These are phyloP conservation scores for Eupithecia dodoneata DNA, from an alignment of 2,888 invertebrate genomes.

Conservation along the genomic window DNA sequence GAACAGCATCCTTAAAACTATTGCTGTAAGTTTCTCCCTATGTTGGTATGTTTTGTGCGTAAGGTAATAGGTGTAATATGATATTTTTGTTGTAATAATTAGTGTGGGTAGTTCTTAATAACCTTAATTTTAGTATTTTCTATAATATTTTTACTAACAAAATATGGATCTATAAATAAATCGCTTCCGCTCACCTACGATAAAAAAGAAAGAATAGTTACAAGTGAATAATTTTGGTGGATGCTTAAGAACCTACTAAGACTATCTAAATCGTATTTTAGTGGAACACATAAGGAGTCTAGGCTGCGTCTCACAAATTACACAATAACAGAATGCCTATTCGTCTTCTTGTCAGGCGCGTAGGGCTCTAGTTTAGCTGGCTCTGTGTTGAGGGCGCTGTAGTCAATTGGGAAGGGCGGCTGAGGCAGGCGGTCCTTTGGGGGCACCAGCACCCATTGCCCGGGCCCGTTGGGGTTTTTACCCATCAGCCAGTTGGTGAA, in stretches of 20 bases:
- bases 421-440: constrained; percentile 81
- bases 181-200: too few relatives aligned
- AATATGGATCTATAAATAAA: too few relatives aligned
- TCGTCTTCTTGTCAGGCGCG: constrained; percentile 87
- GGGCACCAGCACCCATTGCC: constrained; percentile 89
- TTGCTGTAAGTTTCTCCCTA: too few relatives aligned
- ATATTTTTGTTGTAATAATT: too few relatives aligned
- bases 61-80: too few relatives aligned
- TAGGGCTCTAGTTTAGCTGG: constrained; percentile 89
- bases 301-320: constrained; percentile 47
- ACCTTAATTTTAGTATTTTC: too few relatives aligned
- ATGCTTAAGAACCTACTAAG: background rate
- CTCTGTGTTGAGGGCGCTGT: constrained; percentile 89
- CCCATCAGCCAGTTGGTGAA: constrained; percentile 90
- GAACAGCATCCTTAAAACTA: too few relatives aligned
- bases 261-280: background rate
- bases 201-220: too few relatives aligned
- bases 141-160: too few relatives aligned
- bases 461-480: constrained; percentile 89
- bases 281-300: background rate
- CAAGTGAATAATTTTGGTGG: too few relatives aligned
- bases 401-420: constrained; percentile 89
- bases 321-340: constrained; percentile 88
- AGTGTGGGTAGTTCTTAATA: too few relatives aligned
- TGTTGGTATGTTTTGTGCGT: too few relatives aligned